Percentiles rank a stretch among this genome's conserved stretches.
phyloP scores from a whole-genome alignment of 2,113 vertebrate species.

The Entomyzon cyanotis region DNA sequence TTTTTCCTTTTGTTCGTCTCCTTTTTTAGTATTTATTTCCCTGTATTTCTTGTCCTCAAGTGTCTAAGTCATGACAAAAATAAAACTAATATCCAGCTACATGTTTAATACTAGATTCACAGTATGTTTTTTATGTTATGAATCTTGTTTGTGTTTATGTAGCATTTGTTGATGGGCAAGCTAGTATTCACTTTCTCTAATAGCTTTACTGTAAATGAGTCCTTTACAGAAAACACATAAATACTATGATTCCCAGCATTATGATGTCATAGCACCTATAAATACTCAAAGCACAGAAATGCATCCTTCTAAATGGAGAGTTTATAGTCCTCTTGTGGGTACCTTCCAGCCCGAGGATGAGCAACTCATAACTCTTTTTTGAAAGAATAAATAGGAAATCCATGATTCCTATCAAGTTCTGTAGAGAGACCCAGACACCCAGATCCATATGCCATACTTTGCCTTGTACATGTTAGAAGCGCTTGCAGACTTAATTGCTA shows the following conservation, averaged over 20 bases:
- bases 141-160: not conserved
- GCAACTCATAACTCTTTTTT: slow-evolving; percentile 57
- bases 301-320: slow-evolving; percentile 63
- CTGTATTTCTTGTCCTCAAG: not conserved
- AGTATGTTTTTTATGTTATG: not conserved
- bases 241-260: slow-evolving; percentile 71
- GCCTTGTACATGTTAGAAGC: not conserved
- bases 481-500: slow-evolving; percentile 33
- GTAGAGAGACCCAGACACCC: slow-evolving; percentile 11
- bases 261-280: slow-evolving; percentile 75
- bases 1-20: not conserved
- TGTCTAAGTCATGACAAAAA: not conserved
- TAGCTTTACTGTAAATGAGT: slow-evolving; percentile 67
- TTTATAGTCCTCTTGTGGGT: slow-evolving; percentile 68
- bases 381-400: slow-evolving; percentile 65
- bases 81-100: not conserved
- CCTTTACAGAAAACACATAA: slow-evolving; percentile 71
- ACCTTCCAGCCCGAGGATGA: slow-evolving; percentile 55
- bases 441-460: slow-evolving; percentile 17
- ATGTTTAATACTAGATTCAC: not conserved
- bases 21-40: not conserved
- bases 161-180: not conserved
- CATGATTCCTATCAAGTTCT: slow-evolving; percentile 38
- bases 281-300: slow-evolving; percentile 65
- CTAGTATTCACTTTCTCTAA: slow-evolving; percentile 50